Evolutionary conservation across 1,140 invertebrate genomes (phyloP).

Genomic region (Spodoptera litura): DNA sequence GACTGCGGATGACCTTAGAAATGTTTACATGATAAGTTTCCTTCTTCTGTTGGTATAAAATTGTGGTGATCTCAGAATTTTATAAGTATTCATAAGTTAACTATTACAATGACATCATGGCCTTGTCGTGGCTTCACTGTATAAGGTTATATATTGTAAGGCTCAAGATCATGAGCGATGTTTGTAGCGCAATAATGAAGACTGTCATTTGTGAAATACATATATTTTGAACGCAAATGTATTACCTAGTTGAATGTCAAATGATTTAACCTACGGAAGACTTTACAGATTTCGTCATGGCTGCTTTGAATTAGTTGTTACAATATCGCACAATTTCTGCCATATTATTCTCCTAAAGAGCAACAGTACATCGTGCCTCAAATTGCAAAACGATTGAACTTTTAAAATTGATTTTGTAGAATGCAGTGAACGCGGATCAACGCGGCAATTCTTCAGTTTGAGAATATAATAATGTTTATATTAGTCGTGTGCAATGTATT

Average conservation of each 20-base stretch:
- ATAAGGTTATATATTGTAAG: slow-evolving; percentile 37
- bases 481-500: slow-evolving; percentile 5
- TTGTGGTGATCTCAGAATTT: slow-evolving; percentile 72
- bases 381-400: slow-evolving; percentile 39
- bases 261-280: too few species aligned
- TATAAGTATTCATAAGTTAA: slow-evolving; percentile 62
- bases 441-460: slow-evolving; percentile 19
- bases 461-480: slow-evolving; percentile 13
- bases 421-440: slow-evolving; percentile 1
- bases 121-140: slow-evolving; percentile 51
- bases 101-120: slow-evolving; percentile 77
- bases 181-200: not conserved
- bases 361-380: slow-evolving; percentile 15
- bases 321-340: not conserved
- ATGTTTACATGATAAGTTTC: slow-evolving; percentile 39
- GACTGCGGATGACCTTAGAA: slow-evolving; percentile 24
- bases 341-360: slow-evolving; percentile 13
- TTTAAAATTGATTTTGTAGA: slow-evolving; percentile 30
- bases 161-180: slow-evolving; percentile 22
- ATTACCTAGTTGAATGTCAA: too few species aligned
- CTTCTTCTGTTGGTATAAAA: slow-evolving; percentile 56
- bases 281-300: not conserved
- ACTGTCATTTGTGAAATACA: not conserved
- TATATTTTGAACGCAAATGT: too few species aligned
- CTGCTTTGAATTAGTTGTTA: not conserved